Evolutionary conservation across 2,113 vertebrate species (phyloP), one percentile per base, ranked within the genome.

Genomic region (Cheilinus undulatus): DNA sequence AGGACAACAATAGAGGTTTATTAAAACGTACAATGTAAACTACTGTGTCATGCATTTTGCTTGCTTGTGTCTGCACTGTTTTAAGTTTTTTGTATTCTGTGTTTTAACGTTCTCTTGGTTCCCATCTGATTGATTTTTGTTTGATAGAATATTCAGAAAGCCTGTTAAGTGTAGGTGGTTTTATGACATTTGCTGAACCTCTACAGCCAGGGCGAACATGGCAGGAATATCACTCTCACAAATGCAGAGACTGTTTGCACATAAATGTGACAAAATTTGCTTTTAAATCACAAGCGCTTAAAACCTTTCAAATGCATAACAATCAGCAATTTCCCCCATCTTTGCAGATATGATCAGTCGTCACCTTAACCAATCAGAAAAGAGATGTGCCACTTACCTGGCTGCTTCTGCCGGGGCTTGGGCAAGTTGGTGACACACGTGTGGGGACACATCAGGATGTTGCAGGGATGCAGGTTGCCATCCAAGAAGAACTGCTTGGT

Each of bases 391-490:
- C 42, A 50, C 52, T 7, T 58, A 99, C 97, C 97, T 91, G 97
- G 97, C 69, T 99, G 98, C 86, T 98, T 99, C 88, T 99, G 97
- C 22, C 98, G 94, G 50, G 98, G 97, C 76, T 99, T 99, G 76
- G 98, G 98, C 90, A 99, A 89, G 91, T 99, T 99, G 1, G 97
- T 99, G 84, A 99, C 97, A 65, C 97, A 98, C 0, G 97, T 99
- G 82, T 99, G 98, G 0, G 98, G 98, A 88, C 98, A 99, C 97
- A 99, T 96, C 75, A 99, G 96, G 91, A 99, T 98, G 88, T 98
- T 99, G 89, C 98, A 99, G 0, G 98, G 97, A 77, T 99, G 98
- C 64, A 99, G 94, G 20, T 91, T 95, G 65, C 98, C 98, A 34
- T 99, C 98, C 84, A 98, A 93, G 93, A 99, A 99, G 86, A 95